A percentile compares a stretch with the other conserved stretches of the same genome.
Evolutionary conservation across 2,113 vertebrate genomes (phyloP).

Genomic region (Oreochromis tanganicae): DNA sequence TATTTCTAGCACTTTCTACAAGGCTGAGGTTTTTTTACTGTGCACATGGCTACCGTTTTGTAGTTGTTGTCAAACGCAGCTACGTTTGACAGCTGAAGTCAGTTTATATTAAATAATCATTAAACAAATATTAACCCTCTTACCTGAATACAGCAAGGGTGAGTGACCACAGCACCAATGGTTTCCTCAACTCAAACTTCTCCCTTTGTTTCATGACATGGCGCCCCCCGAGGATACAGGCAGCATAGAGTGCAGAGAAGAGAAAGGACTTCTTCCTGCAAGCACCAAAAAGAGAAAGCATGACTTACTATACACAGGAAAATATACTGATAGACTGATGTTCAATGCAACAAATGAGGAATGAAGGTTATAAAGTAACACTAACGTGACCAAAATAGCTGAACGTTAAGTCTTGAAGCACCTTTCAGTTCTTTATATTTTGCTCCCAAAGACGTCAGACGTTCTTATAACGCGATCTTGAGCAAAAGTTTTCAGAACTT

Average conservation of each 20-base stretch:
- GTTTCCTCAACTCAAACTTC: conserved; percentile 98
- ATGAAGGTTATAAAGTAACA: no score
- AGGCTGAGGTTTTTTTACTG: background rate
- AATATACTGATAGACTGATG: background rate
- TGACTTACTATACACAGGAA: background rate
- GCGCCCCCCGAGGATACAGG: conserved; percentile 94
- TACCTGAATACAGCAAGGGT: conserved; percentile 96
- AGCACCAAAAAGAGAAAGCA: conserved; percentile 31
- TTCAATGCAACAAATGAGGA: background rate
- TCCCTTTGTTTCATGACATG: conserved; percentile 98
- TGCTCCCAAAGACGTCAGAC: background rate
- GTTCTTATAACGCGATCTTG: background rate
- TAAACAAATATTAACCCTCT: background rate
- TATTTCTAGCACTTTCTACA: background rate
- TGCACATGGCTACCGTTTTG: background rate
- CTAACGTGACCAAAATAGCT: background rate
- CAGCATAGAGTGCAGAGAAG: conserved; percentile 92
- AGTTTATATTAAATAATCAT: background rate
- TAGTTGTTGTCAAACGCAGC: background rate
- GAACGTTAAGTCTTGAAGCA: rapidly evolving
- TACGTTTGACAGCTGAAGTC: background rate
- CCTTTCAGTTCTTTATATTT: background rate
- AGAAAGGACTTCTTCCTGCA: conserved; percentile 98
- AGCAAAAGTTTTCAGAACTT: background rate
- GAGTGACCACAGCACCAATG: conserved; percentile 96